These are phyloP conservation scores for Notamacropus eugenii DNA, from an alignment of 2,797 vertebrate genomes.

Conservation along the genomic window DNA sequence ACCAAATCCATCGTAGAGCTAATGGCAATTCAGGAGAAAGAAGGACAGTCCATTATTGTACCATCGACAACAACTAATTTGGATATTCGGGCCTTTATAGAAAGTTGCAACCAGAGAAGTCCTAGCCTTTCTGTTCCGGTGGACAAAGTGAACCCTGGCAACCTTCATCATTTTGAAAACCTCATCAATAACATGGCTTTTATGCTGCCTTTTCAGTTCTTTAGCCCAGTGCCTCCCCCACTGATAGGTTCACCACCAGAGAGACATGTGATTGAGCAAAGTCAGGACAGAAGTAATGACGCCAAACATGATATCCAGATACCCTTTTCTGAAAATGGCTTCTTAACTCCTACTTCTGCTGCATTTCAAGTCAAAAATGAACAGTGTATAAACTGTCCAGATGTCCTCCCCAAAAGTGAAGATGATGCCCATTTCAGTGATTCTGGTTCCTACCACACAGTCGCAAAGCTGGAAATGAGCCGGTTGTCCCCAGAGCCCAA, in stretches of 20 bases:
- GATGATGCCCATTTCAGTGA: constrained; percentile 88
- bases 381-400: constrained; percentile 82
- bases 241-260: constrained; percentile 91
- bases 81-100: constrained; percentile 97
- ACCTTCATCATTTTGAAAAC: constrained; percentile 95
- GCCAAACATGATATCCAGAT: constrained; percentile 82
- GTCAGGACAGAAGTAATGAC: constrained; percentile 83
- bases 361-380: constrained; percentile 89
- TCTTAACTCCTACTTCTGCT: constrained; percentile 85
- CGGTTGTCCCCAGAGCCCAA: constrained; percentile 92
- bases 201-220: constrained; percentile 96
- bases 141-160: constrained; percentile 89
- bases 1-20: constrained; percentile 99
- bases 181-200: constrained; percentile 96
- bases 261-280: constrained; percentile 86
- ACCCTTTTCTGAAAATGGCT: constrained; percentile 85
- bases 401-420: constrained; percentile 88
- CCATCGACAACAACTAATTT: constrained; percentile 91
- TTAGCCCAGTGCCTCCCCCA: constrained; percentile 92
- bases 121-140: constrained; percentile 84
- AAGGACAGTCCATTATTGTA: constrained; percentile 91
- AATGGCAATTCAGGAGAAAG: constrained; percentile 98
- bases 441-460: constrained; percentile 85
- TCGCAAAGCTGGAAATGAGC: constrained; percentile 90
- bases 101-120: constrained; percentile 90